These are phyloP conservation scores for Progne subis DNA, from an alignment of 2,113 vertebrate species.

Conservation along the genomic window DNA sequence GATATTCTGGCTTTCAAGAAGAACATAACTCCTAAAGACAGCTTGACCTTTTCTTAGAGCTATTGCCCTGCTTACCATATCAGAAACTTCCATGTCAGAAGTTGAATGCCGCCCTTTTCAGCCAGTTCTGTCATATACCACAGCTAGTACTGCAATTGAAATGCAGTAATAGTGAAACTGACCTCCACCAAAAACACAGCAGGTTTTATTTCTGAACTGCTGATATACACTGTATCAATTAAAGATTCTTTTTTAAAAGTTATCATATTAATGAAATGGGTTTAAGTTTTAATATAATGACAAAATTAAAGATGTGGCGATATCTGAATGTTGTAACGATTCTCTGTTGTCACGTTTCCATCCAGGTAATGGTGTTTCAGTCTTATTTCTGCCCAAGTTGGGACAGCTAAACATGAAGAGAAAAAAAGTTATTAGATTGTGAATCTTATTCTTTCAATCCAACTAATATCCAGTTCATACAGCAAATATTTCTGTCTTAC, in stretches of 20 bases:
- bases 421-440: neutral
- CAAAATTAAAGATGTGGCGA: slow-evolving; percentile 36
- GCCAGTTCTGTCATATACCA: neutral
- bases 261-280: slow-evolving; percentile 75
- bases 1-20: neutral
- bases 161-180: neutral
- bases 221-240: slow-evolving; percentile 75
- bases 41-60: neutral
- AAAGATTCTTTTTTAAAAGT: slow-evolving; percentile 70
- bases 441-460: neutral
- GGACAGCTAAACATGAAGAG: slow-evolving; percentile 82
- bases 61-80: neutral
- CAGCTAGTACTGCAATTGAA: neutral
- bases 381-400: slow-evolving; percentile 91
- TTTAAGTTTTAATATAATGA: slow-evolving; percentile 57
- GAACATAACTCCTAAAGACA: neutral
- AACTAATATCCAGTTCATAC: neutral
- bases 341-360: slow-evolving; percentile 33
- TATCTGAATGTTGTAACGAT: slow-evolving; percentile 42
- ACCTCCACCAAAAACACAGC: slow-evolving; percentile 6
- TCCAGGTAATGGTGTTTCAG: slow-evolving; percentile 18
- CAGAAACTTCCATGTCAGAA: neutral
- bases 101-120: neutral
- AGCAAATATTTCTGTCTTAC: neutral
- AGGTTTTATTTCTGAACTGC: slow-evolving; percentile 74